These are phyloP conservation scores for Erythrocercus mccallii DNA, from an alignment of 2,113 vertebrate species.

Conservation along the genomic window DNA sequence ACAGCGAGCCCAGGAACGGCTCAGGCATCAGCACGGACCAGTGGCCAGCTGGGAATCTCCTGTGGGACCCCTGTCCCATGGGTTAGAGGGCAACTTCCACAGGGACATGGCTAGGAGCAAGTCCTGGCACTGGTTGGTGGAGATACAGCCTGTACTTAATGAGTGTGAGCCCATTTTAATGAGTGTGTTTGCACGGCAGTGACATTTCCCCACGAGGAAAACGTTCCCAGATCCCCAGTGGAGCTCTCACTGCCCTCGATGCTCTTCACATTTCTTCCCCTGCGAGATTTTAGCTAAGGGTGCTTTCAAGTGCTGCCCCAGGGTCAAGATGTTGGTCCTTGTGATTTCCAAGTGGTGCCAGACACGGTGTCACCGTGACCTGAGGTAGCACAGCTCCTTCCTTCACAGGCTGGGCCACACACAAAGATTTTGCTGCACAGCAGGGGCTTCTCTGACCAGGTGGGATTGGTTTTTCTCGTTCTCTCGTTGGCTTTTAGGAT, in stretches of 20 bases:
- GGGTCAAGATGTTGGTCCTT: background rate
- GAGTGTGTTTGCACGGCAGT: background rate
- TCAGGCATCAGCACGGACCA: background rate
- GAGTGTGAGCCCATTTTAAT: background rate
- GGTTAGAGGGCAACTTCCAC: background rate
- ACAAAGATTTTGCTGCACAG: background rate
- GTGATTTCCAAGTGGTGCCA: background rate
- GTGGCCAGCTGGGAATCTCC: background rate
- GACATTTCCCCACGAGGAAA: background rate
- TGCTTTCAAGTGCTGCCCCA: background rate
- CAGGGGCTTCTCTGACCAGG: background rate
- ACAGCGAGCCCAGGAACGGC: background rate
- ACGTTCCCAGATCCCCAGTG: background rate
- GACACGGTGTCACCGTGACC: background rate
- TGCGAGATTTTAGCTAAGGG: background rate
- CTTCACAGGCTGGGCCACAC: rapidly evolving
- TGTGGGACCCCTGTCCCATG: background rate
- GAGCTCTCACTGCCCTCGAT: background rate
- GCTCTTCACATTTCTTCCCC: background rate
- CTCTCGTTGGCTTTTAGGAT: background rate
- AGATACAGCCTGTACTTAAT: background rate
- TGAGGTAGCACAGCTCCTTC: background rate
- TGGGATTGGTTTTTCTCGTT: background rate
- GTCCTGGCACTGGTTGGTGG: background rate
- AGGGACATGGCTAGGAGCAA: rapidly evolving